Conservation (phyloP, 2,888 invertebrate species). For the Apomyelois bistriatella region DNA sequence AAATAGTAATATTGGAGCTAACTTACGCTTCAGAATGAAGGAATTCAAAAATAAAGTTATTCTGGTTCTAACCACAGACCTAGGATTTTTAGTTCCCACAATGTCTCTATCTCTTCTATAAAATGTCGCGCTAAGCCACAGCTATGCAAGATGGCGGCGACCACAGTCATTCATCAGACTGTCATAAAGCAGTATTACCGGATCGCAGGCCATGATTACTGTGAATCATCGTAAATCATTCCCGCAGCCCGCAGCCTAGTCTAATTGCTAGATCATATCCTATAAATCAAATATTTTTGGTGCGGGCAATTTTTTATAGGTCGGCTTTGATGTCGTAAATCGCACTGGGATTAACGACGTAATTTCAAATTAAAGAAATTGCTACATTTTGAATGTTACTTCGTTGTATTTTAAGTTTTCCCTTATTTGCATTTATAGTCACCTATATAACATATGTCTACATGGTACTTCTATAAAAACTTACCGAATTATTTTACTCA, state of each 20-base stretch:
- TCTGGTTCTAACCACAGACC: neutral
- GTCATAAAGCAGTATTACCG: slow-evolving; percentile 69
- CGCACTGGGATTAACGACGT: neutral
- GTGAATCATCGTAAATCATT: slow-evolving; percentile 74
- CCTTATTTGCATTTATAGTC: no score
- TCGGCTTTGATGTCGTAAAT: slow-evolving; percentile 36
- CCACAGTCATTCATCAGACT: slow-evolving; percentile 53
- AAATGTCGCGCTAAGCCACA: slow-evolving; percentile 39
- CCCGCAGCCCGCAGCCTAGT: slow-evolving; percentile 68
- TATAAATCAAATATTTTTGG: slow-evolving; percentile 73
- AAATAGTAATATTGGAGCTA: no score
- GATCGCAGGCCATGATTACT: slow-evolving; percentile 62
- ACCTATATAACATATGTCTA: no score
- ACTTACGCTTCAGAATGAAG: no score
- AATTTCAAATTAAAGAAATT: no score
- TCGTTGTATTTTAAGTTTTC: no score
- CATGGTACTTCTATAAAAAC: no score
- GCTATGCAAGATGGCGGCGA: slow-evolving; percentile 57
- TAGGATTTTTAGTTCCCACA: neutral
- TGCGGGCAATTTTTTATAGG: slow-evolving; percentile 61
- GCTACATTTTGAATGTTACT: no score
- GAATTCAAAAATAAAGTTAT: neutral
- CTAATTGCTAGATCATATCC: slow-evolving; percentile 68
- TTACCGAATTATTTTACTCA: no score
- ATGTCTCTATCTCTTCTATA: slow-evolving; percentile 16